Percentiles rank a stretch among this genome's conserved stretches.
Conservation (phyloP, 2,113 vertebrate species). For the Poicephalus gulielmi region DNA sequence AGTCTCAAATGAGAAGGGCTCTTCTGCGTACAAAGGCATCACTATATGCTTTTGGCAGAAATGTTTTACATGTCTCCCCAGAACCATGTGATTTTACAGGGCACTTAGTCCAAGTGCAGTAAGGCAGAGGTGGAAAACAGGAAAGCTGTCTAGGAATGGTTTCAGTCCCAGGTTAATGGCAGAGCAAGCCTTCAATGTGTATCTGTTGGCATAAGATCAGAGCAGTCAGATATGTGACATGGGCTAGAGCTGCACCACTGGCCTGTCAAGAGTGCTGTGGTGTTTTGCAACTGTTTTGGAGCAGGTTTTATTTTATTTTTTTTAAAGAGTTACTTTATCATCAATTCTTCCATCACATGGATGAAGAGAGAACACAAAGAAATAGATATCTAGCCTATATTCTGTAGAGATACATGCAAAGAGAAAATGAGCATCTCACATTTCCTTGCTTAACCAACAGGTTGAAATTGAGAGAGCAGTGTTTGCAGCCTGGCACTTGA, state of each 20-base stretch:
- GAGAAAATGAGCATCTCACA: not conserved
- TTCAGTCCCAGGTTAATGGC: not conserved
- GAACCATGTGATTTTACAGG: not conserved
- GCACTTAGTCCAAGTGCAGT: not conserved
- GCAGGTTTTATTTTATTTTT: not conserved
- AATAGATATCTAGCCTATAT: not conserved
- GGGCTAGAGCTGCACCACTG: not conserved
- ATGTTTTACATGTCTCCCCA: not conserved
- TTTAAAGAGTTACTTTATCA: not conserved
- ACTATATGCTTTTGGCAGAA: not conserved
- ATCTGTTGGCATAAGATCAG: not conserved
- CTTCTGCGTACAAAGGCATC: fast-evolving
- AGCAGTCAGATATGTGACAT: not conserved
- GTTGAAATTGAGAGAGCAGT: not conserved
- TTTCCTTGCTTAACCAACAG: not conserved
- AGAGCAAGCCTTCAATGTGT: not conserved
- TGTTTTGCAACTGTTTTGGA: not conserved
- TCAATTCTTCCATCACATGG: not conserved
- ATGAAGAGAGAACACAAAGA: not conserved
- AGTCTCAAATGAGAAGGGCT: not conserved
- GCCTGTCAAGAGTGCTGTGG: not conserved
- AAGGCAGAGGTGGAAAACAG: not conserved
- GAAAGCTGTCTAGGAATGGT: not conserved
- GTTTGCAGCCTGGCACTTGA: not conserved
- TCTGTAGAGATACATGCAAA: not conserved